Conservation (phyloP, 2,888 invertebrate genomes). For the Ptilodon capucinus region DNA sequence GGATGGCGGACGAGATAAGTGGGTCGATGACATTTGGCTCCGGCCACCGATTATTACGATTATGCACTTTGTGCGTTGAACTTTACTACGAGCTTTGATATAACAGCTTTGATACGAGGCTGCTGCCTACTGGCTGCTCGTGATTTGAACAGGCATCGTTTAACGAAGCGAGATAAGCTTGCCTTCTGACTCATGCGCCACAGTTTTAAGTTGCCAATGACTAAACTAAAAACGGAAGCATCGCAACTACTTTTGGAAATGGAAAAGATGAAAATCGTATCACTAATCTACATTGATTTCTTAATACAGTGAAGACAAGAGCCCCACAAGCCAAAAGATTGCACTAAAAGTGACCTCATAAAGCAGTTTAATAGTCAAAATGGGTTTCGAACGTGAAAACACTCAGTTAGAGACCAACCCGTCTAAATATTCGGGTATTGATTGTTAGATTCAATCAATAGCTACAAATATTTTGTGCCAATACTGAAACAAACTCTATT, state of each 20-base stretch:
- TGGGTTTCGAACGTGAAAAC: too few species aligned
- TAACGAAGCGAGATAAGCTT: conserved; percentile 35
- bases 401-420: too few species aligned
- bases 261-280: too few species aligned
- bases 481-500: too few species aligned
- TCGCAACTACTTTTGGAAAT: background rate
- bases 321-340: too few species aligned
- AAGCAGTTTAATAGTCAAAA: too few species aligned
- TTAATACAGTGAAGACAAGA: too few species aligned
- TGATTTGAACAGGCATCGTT: conserved; percentile 32
- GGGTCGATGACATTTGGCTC: conserved; percentile 82
- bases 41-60: conserved; percentile 76
- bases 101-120: conserved; percentile 58
- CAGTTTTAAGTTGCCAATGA: background rate
- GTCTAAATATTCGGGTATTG: too few species aligned
- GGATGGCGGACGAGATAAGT: conserved; percentile 83
- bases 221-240: background rate
- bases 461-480: too few species aligned
- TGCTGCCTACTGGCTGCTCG: conserved; percentile 19
- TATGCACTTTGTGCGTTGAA: conserved; percentile 82
- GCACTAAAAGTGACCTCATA: too few species aligned
- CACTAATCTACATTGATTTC: too few species aligned
- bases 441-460: too few species aligned
- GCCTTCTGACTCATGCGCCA: conserved; percentile 13
- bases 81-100: conserved; percentile 73